Evolutionary conservation across 2,888 invertebrate species (phyloP), one percentile per base, ranked within the genome.

Genomic region (Hydraecia micacea): DNA sequence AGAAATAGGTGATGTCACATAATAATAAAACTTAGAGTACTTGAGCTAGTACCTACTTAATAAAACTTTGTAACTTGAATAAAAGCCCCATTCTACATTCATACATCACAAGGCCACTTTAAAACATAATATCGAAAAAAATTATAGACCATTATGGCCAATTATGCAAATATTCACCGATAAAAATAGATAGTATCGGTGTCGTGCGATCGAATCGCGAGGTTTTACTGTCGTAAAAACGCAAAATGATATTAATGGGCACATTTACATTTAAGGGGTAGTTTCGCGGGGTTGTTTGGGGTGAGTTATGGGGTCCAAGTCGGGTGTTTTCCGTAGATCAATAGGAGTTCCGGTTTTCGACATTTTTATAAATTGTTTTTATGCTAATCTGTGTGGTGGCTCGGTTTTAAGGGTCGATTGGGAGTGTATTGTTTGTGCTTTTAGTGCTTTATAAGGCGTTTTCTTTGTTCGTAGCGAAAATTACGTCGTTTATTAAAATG

Each of bases 171-270:
- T 95, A 89, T 89, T 69, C 73, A 71, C 75, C 91, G 90, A 93
- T 94, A 94, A 95, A 93, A 93, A 91, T 90, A 88, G 92, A 93
- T 93, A 91, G 88, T 91, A 94, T 93, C 94, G 89, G 86, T 91
- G 92, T 92, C 91, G 87, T 82, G 83, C 92, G 93, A 95, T 95
- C 92, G 92, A 92, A 93, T 93, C 88, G 92, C 90, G 89, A 91
- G 91, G 93, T 95, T 94, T 94, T 93, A 93, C 92, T 92, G 92
- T 87, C 83, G 87, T 90, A 91, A 91, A 91, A 93, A 92, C 93
- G 94, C 91, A 93, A 93, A 94, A 95, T 94, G 90, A 93, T 95
- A 95, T 95, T 93, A 94, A 95, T 94, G 92, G 89, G 86, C 86
- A 86, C 91, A 94, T 95, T 95, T 92, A 92, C 94, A 94, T 95